Base-by-base conservation (phyloP, 1,140 invertebrate genomes). In the Parasteatoda tepidariorum region DNA sequence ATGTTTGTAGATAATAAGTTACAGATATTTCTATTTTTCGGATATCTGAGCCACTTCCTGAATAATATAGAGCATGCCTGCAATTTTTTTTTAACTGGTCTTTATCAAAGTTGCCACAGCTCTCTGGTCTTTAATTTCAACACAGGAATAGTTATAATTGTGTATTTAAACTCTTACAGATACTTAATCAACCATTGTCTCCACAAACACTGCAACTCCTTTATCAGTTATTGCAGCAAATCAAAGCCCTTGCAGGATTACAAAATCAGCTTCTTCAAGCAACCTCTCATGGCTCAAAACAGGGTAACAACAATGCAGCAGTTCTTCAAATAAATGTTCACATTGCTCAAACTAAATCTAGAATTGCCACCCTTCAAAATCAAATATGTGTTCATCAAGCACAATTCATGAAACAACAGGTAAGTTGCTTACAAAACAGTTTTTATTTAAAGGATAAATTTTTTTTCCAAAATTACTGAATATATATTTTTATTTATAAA, bases 361-460 rank as follows among this genome's bases (percentile, higher is more conserved):
- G 96, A 88, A 98, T 99, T 85, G 91, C 92, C 75, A 96, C 94
- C 89, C 90, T 97, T 81, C 95, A 97, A 92, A 96, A 95, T 90
- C 96, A 97, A 91, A 97, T 98, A 86, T 94, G 94, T 84, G 93
- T 94, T 57, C 95, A 97, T 89, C 96, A 98, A 90, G 95, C 95
- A 30, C 92, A 95, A 55, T 97, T 96, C 87, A 93, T 97, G 86
- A 97, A 97, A 87, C 73, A 66, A 22, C 75, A 78, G 75, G 75
- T 78, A 54, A 76, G 55, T 30, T 30, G 15, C 6, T 38, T 55
- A 26, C 28, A 48, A 13, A 48, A 48, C n/a, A n/a, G n/a, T n/a
- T n/a, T n/a, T n/a, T n/a, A n/a, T n/a, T n/a, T n/a, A n/a, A n/a
- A n/a, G n/a, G n/a, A 48, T 48, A 48, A 48, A 48, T 48, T 0